Evolutionary conservation across 2,113 vertebrate genomes (phyloP), one percentile per base, ranked within the genome.

Genomic region (Malurus melanocephalus): DNA sequence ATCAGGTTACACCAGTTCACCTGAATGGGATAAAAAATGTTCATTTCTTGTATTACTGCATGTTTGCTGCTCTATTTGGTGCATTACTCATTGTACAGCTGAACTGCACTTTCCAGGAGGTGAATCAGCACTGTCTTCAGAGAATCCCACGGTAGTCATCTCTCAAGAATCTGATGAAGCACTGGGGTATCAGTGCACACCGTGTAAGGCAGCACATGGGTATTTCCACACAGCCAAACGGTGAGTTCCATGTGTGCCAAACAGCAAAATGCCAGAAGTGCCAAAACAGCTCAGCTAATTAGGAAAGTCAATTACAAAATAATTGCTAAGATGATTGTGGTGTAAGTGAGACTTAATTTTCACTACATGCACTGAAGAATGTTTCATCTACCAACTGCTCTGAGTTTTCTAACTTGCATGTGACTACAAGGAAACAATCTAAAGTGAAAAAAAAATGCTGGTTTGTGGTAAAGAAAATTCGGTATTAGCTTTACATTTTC

Each of bases 291-390:
- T 80, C 48, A 90, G 74, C 51, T 93, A 84, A 96, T 94, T 94
- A 85, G 32, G 53, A 53, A 91, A 94, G 61, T 74, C 92, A 90
- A 83, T 84, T 92, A 93, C 60, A 92, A 91, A 95, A 88, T 78
- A 69, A 96, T 86, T 85, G 80, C 92, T 95, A 84, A 52, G 61
- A 43, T 80, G 93, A 81, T 49, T 68, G 46, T 66, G 52, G 81
- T 78, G 90, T 84, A 80, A 92, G 80, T 88, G 77, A 88, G 59
- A 74, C 61, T 69, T 91, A 79, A 67, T 92, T 96, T 94, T 91
- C 90, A 78, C 57, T 90, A 65, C 33, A 71, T 21, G 38, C 49
- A 52, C 57, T 83, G 73, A 75, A 93, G 92, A 92, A 48, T 61
- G 73, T 73, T 93, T 88, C 74, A 80, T 30, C 45, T 84, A 92